phyloP scores from a whole-genome alignment of 2,888 invertebrate species.

The Caenorhabditis macrosperma region DNA sequence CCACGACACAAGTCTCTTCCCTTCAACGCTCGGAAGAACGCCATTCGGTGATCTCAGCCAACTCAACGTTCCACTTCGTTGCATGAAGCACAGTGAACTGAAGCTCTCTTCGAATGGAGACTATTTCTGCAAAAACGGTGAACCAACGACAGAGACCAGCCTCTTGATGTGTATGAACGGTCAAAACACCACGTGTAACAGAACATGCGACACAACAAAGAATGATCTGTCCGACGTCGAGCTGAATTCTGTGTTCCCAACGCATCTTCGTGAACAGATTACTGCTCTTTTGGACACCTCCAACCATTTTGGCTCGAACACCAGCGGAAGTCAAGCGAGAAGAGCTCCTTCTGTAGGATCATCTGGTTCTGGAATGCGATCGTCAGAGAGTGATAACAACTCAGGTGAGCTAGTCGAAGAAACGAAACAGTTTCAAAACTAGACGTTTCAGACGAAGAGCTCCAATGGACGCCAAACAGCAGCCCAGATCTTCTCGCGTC shows the following conservation, averaged over 20 bases:
- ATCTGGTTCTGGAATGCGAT: conserved; percentile 32
- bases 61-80: conserved; percentile 26
- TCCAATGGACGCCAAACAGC: conserved; percentile 51
- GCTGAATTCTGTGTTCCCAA: conserved; percentile 43
- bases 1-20: conserved; percentile 14
- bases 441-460: conserved; percentile 49
- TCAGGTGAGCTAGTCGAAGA: conserved; percentile 28
- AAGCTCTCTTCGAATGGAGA: conserved; percentile 56
- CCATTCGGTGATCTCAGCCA: conserved; percentile 24
- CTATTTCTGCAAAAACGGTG: conserved; percentile 56
- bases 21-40: not conserved
- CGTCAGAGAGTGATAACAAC: conserved; percentile 48
- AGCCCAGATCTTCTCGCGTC: conserved; percentile 58
- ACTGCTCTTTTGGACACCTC: conserved; percentile 54
- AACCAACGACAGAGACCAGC: conserved; percentile 53
- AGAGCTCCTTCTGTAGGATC: conserved; percentile 49
- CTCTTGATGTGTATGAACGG: conserved; percentile 54
- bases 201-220: conserved; percentile 9
- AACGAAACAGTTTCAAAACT: not conserved
- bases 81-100: conserved; percentile 52
- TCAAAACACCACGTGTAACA: conserved; percentile 16
- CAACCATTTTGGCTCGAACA: conserved; percentile 37
- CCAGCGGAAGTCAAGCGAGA: not conserved
- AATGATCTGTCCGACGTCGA: conserved; percentile 43
- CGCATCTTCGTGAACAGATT: conserved; percentile 53